Percentiles rank a stretch among this genome's conserved stretches.
These are phyloP conservation scores for Asbolus verrucosus DNA, from an alignment of 1,140 invertebrate genomes.

Conservation along the genomic window DNA sequence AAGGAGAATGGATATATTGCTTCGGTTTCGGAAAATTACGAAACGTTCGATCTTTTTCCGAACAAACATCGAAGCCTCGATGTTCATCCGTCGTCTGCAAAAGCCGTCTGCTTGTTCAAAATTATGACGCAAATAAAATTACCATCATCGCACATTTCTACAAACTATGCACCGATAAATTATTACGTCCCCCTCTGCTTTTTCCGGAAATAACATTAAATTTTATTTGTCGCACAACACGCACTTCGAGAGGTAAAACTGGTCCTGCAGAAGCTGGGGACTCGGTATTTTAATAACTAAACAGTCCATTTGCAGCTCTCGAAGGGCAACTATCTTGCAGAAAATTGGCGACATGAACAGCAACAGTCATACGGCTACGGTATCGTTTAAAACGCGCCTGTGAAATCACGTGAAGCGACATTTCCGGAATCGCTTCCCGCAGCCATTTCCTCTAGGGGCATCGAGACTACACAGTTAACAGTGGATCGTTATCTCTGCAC, in stretches of 20 bases:
- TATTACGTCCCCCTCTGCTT: too few relatives aligned
- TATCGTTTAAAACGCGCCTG: constrained; percentile 36
- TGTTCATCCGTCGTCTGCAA: too few relatives aligned
- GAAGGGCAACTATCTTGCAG: not conserved
- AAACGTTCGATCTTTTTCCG: constrained; percentile 25
- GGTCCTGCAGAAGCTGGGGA: too few relatives aligned
- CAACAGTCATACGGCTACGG: not conserved
- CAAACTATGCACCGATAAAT: too few relatives aligned
- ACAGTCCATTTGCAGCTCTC: too few relatives aligned
- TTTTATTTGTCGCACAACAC: too few relatives aligned
- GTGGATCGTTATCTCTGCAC: constrained; percentile 44
- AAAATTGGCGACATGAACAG: not conserved
- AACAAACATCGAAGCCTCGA: constrained; percentile 20
- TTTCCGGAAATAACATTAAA: too few relatives aligned
- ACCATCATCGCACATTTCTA: too few relatives aligned
- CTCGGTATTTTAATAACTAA: too few relatives aligned
- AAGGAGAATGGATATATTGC: constrained; percentile 41
- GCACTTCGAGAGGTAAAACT: too few relatives aligned
- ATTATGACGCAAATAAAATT: too few relatives aligned
- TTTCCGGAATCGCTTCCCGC: constrained; percentile 52
- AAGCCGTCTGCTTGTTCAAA: too few relatives aligned
- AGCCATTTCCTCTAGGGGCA: constrained; percentile 45
- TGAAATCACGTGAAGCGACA: constrained; percentile 50
- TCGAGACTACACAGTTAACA: constrained; percentile 17
- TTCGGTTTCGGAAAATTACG: constrained; percentile 31